phyloP scores from a whole-genome alignment of 1,140 invertebrate species.

The Ostrea edulis region DNA sequence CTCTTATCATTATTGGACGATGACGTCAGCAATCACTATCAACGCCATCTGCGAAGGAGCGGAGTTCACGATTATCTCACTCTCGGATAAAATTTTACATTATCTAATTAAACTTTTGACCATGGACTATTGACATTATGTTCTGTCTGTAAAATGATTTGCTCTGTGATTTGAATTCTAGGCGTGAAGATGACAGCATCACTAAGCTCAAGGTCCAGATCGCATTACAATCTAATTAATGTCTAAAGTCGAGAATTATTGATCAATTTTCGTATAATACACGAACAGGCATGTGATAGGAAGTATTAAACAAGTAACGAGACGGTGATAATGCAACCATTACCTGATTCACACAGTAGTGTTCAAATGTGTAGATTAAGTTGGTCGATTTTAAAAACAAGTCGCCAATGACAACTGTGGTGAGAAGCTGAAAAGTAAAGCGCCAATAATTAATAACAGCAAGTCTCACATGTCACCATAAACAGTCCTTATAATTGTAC shows the following conservation, averaged over 20 bases:
- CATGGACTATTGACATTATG: constrained; percentile 18
- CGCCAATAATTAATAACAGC: background rate
- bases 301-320: background rate
- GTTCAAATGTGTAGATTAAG: constrained; percentile 96
- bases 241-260: background rate
- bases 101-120: background rate
- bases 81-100: background rate
- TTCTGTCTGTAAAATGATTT: background rate
- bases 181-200: background rate
- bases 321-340: background rate
- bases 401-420: constrained; percentile 93
- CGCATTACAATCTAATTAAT: background rate
- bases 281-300: background rate
- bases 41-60: background rate
- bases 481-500: background rate
- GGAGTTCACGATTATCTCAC: background rate
- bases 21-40: constrained; percentile 16
- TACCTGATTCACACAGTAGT: constrained; percentile 90
- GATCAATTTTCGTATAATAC: background rate
- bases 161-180: background rate
- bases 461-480: background rate
- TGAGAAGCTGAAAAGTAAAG: constrained; percentile 83
- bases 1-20: background rate
- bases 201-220: background rate
- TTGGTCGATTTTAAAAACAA: constrained; percentile 94